These are phyloP conservation scores for Isotomurus palustris DNA, from an alignment of 2,888 invertebrate genomes.

Conservation along the genomic window DNA sequence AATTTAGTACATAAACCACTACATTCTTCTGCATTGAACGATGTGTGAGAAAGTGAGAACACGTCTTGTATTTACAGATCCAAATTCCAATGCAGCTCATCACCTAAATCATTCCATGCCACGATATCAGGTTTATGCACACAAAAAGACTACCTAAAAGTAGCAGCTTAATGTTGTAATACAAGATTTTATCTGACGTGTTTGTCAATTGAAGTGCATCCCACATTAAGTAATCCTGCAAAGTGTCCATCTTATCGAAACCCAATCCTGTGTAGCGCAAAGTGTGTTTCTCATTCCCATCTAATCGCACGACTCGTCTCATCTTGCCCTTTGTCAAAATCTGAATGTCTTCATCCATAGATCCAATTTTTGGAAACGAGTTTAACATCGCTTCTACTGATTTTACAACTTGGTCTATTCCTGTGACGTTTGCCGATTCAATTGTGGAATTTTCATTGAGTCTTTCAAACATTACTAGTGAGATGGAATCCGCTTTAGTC, in stretches of 20 bases:
- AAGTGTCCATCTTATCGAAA: slow-evolving; percentile 22
- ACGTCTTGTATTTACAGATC: no score
- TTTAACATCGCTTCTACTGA: neutral
- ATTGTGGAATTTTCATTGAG: neutral
- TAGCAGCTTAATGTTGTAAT: neutral
- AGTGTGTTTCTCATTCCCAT: slow-evolving; percentile 1
- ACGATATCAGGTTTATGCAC: no score
- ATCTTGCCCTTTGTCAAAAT: neutral
- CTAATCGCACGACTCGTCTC: slow-evolving; percentile 4
- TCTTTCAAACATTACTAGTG: neutral
- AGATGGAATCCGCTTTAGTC: neutral
- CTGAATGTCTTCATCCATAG: neutral
- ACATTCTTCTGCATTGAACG: no score
- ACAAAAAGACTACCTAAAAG: neutral
- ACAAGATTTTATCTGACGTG: neutral
- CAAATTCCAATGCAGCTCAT: no score
- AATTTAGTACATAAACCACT: no score
- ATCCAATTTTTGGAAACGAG: neutral
- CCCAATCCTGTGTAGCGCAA: slow-evolving; percentile 19
- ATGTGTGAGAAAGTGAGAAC: no score
- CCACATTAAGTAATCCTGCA: slow-evolving; percentile 17
- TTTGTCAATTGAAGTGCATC: slow-evolving; percentile 8
- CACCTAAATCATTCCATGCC: no score
- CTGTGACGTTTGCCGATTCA: neutral
- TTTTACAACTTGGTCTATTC: neutral